These are phyloP conservation scores for Pipistrellus pipistrellus DNA, from an alignment of 2,797 vertebrate species.

Conservation along the genomic window DNA sequence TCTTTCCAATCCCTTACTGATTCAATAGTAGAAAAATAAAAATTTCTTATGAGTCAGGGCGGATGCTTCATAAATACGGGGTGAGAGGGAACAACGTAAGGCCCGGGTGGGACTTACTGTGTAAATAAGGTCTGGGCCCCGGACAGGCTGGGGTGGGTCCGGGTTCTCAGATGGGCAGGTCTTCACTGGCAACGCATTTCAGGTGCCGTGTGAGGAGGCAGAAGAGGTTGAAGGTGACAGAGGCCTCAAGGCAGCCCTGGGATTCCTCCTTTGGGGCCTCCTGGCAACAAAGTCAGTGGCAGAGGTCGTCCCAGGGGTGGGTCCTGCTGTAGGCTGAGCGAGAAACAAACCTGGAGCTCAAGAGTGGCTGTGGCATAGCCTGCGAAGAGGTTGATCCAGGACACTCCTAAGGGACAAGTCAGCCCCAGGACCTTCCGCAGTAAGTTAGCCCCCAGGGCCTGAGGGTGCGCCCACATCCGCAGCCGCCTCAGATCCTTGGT, in stretches of 20 bases:
- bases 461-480: neutral
- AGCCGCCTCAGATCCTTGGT: neutral
- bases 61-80: neutral
- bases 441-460: constrained; percentile 14
- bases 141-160: neutral
- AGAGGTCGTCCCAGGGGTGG: neutral
- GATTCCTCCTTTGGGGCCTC: neutral
- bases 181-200: neutral
- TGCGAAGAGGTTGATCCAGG: neutral
- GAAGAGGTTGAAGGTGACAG: neutral
- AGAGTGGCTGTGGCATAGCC: neutral
- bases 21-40: constrained; percentile 57
- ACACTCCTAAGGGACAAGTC: neutral
- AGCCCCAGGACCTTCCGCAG: neutral
- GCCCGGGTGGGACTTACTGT: neutral
- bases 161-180: neutral
- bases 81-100: neutral
- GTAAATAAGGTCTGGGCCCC: neutral
- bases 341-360: neutral
- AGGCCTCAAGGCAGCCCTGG: constrained; percentile 48
- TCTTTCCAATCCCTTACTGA: neutral
- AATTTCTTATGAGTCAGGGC: neutral
- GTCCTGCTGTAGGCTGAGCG: neutral
- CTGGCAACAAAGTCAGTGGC: neutral
- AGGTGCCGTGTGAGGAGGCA: neutral